Conservation (phyloP, 2,888 invertebrate species). For the Eupeodes luniger region DNA sequence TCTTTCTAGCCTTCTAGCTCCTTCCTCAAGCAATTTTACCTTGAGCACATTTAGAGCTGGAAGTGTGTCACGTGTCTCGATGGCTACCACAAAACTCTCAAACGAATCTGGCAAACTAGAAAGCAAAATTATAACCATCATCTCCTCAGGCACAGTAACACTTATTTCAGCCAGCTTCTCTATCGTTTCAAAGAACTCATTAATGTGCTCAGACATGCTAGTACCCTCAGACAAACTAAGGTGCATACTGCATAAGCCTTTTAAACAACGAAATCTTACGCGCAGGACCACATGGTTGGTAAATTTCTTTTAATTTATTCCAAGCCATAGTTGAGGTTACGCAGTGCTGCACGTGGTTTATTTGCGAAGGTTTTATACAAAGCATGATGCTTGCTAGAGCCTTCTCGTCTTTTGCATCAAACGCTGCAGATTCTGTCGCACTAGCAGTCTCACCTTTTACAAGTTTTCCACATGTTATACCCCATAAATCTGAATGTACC, state of each 20-base stretch:
- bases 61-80: background rate
- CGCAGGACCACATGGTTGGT: background rate
- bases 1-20: background rate
- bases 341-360: conserved; percentile 43
- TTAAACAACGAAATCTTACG: background rate
- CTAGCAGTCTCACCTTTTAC: conserved; percentile 17
- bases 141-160: conserved; percentile 17
- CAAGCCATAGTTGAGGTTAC: too few relatives aligned
- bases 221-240: conserved; percentile 10
- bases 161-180: conserved; percentile 21
- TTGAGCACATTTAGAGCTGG: background rate
- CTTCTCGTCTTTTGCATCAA: conserved; percentile 65
- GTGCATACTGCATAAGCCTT: conserved; percentile 1
- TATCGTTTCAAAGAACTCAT: conserved; percentile 21
- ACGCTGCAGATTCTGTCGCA: background rate
- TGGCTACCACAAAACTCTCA: background rate
- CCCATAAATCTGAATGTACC: conserved; percentile 20
- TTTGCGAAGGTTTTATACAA: conserved; percentile 58
- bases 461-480: background rate
- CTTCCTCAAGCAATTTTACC: conserved; percentile 6
- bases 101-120: conserved; percentile 7
- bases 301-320: background rate
- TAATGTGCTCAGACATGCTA: conserved; percentile 12
- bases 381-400: conserved; percentile 62
- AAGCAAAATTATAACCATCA: conserved; percentile 17